Percentiles rank a stretch among this genome's conserved stretches.
Evolutionary conservation across 2,888 invertebrate genomes (phyloP).

Genomic region (Tetranychus piercei): DNA sequence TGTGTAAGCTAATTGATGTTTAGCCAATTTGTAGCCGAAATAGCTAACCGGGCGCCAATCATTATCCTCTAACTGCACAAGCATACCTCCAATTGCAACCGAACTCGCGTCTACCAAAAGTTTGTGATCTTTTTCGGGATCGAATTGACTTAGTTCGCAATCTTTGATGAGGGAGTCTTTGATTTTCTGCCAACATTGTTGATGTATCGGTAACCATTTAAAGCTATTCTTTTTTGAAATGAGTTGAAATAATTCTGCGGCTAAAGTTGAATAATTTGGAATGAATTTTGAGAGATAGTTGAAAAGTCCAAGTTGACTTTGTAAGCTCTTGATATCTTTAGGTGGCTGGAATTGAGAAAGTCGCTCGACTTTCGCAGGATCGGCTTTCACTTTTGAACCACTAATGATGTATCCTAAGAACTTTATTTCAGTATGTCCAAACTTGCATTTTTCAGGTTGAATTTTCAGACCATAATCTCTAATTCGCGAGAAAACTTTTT

Average conservation of each 20-base stretch:
- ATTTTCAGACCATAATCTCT: too few relatives aligned
- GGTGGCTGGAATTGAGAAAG: not conserved
- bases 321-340: not conserved
- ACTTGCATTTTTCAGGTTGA: too few relatives aligned
- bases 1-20: conserved; percentile 28
- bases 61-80: not conserved
- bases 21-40: not conserved
- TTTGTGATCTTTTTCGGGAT: not conserved
- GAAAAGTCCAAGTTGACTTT: not conserved
- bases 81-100: not conserved
- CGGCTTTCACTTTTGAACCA: too few relatives aligned
- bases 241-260: not conserved
- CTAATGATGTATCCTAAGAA: too few relatives aligned
- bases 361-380: too few relatives aligned
- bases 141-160: not conserved
- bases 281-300: not conserved
- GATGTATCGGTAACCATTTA: not conserved
- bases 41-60: not conserved
- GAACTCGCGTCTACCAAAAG: not conserved
- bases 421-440: too few relatives aligned
- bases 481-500: too few relatives aligned
- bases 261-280: not conserved
- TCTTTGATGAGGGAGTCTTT: not conserved
- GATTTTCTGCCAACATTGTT: not conserved
- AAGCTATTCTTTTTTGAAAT: too few relatives aligned